Evolutionary conservation across 2,113 vertebrate genomes (phyloP).

Genomic region (Podarcis raffonei): DNA sequence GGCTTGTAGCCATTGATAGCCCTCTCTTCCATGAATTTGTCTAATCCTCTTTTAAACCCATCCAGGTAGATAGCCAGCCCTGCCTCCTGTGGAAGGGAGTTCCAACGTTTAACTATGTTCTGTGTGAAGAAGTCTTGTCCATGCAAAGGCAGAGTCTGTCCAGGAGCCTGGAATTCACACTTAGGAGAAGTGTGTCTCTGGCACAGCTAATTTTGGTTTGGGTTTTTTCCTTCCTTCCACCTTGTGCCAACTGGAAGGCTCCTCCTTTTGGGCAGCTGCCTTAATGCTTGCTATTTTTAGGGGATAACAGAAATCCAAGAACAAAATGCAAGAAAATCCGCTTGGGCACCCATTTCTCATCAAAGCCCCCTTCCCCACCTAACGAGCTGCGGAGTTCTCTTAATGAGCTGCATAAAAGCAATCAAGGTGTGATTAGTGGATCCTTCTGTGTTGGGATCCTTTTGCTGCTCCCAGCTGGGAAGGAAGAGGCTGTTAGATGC

Average conservation of each 20-base stretch:
- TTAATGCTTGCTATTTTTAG: not conserved
- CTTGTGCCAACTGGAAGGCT: not conserved
- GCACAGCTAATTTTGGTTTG: too few species aligned
- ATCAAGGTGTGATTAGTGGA: accelerated
- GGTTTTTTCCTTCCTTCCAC: not conserved
- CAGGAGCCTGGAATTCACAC: too few species aligned
- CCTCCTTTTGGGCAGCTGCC: not conserved
- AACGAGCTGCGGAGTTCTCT: not conserved
- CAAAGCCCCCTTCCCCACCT: not conserved
- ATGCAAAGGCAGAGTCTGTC: too few species aligned
- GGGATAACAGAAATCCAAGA: not conserved
- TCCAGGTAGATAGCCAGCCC: too few species aligned
- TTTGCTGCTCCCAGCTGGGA: not conserved
- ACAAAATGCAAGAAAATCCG: not conserved
- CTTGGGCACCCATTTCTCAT: not conserved
- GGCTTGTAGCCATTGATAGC: too few species aligned
- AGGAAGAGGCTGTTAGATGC: not conserved
- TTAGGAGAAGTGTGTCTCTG: too few species aligned
- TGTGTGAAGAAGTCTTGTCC: too few species aligned
- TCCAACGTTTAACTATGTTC: too few species aligned
- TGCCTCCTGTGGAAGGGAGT: too few species aligned
- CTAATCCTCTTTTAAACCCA: too few species aligned
- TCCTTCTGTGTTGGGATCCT: not conserved
- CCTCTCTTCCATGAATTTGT: too few species aligned
- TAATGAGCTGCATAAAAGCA: accelerated